Conservation (phyloP, 2,797 vertebrate genomes). For the Enteromius anoplus region DNA sequence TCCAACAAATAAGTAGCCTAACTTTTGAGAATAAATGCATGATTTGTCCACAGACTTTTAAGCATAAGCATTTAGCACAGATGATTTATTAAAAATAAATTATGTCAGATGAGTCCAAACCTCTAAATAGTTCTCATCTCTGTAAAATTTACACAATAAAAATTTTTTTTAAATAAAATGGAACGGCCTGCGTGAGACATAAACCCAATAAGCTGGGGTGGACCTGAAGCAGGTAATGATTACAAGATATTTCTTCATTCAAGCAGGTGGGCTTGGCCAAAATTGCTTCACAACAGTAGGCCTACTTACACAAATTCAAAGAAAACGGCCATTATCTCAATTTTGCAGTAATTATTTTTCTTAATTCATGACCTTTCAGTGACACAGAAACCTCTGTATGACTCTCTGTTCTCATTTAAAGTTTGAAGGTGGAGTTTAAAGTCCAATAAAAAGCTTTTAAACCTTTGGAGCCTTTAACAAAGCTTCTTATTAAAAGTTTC, state of each 20-base stretch:
- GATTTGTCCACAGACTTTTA: not conserved
- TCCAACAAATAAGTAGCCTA: not conserved
- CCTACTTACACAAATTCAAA: not conserved
- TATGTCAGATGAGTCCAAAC: not conserved
- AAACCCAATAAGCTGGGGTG: not conserved
- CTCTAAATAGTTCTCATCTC: not conserved
- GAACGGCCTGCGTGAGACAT: too few species aligned
- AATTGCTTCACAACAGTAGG: not conserved
- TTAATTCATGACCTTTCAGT: not conserved
- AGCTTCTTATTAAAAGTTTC: slow-evolving; percentile 12
- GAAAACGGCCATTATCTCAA: not conserved
- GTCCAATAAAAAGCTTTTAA: slow-evolving; percentile 31
- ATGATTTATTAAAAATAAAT: not conserved
- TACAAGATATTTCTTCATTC: not conserved
- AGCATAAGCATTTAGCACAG: not conserved
- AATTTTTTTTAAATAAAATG: too few species aligned
- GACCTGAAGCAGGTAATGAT: not conserved
- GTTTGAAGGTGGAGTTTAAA: slow-evolving; percentile 40
- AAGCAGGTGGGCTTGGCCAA: too few species aligned
- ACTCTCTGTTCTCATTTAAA: not conserved
- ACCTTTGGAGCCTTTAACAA: slow-evolving; percentile 23
- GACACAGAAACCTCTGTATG: slow-evolving; percentile 17
- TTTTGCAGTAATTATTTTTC: not conserved
- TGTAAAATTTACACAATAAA: too few species aligned
- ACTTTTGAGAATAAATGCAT: not conserved